phyloP scores from a whole-genome alignment of 2,113 vertebrate genomes.

The Synodontis membranacea region DNA sequence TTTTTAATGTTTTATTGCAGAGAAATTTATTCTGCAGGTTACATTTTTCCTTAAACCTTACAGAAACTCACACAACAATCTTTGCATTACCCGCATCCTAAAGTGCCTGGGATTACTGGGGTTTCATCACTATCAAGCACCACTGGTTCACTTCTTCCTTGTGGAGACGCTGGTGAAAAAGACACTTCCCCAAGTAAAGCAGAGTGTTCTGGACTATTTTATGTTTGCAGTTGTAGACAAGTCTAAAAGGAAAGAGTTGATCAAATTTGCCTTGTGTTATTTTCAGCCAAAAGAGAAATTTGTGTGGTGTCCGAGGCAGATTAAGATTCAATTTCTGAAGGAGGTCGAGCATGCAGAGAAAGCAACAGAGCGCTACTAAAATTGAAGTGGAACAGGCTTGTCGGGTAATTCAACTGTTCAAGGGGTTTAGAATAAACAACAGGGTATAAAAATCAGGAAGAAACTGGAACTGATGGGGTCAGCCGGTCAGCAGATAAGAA shows the following conservation, averaged over 20 bases:
- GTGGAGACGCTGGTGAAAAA: conserved; percentile 75
- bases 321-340: conserved; percentile 49
- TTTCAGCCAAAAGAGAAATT: conserved; percentile 71
- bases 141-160: conserved; percentile 88
- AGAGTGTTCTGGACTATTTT: conserved; percentile 89
- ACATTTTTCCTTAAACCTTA: conserved; percentile 11
- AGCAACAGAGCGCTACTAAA: neutral
- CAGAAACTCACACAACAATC: conserved; percentile 86
- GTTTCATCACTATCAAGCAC: conserved; percentile 78
- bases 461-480: neutral
- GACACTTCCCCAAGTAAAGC: conserved; percentile 72
- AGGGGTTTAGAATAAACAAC: neutral
- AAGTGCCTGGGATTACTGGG: conserved; percentile 92
- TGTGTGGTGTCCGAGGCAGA: conserved; percentile 81
- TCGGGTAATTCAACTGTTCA: neutral
- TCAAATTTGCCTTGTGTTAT: conserved; percentile 79
- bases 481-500: neutral
- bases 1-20: neutral
- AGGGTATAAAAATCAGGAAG: neutral
- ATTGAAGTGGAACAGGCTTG: neutral
- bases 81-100: conserved; percentile 90
- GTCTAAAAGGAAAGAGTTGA: conserved; percentile 69
- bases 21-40: neutral
- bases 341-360: neutral
- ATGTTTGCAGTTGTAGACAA: conserved; percentile 81